Percentiles rank a stretch among this genome's conserved stretches.
Evolutionary conservation across 2,888 invertebrate species (phyloP).

Genomic region (Kryphioiulus occultus): DNA sequence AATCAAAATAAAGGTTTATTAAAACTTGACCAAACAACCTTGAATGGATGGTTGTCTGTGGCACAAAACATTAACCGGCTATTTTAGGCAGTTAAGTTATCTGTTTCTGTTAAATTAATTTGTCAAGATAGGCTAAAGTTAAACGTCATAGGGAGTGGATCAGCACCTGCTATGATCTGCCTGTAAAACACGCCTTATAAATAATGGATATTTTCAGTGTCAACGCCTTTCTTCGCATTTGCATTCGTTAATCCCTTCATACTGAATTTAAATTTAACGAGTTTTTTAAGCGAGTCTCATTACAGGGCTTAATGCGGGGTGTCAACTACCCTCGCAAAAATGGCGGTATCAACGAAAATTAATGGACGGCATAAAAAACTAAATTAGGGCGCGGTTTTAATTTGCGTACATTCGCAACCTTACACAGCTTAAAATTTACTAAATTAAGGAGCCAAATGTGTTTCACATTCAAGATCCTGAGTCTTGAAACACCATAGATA

Average conservation of each 20-base stretch:
- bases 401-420: not conserved
- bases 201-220: not conserved
- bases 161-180: not conserved
- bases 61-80: not conserved
- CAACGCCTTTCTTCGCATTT: not conserved
- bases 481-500: not conserved
- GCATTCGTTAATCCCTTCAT: not conserved
- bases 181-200: slow-evolving; percentile 1
- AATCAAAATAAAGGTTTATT: too few species aligned
- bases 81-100: not conserved
- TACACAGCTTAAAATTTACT: not conserved
- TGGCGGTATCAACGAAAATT: not conserved
- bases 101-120: not conserved
- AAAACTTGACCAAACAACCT: too few species aligned
- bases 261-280: not conserved
- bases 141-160: not conserved
- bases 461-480: not conserved
- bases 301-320: not conserved
- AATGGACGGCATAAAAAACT: not conserved
- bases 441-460: not conserved
- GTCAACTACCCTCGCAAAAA: slow-evolving; percentile 7
- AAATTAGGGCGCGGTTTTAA: not conserved
- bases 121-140: not conserved
- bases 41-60: too few species aligned
- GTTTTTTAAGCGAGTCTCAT: not conserved